These are phyloP conservation scores for Pectinophora gossypiella DNA, from an alignment of 1,140 invertebrate genomes.

Conservation along the genomic window DNA sequence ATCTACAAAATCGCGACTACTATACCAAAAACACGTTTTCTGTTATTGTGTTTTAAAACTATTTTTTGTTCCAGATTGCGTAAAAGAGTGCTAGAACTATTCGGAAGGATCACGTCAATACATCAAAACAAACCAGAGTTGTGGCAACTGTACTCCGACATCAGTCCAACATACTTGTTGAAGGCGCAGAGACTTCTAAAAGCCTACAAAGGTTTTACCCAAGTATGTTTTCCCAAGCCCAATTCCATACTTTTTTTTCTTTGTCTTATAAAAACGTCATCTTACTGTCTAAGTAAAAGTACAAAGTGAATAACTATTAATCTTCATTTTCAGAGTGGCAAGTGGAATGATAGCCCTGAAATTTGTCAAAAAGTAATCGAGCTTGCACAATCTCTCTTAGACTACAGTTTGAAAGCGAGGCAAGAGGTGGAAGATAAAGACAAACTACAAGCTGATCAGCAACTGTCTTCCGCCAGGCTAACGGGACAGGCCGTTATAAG, in stretches of 20 bases:
- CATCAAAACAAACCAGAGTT: slow-evolving; percentile 82
- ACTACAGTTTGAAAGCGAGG: slow-evolving; percentile 52
- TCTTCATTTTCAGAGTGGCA: slow-evolving; percentile 61
- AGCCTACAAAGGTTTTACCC: slow-evolving; percentile 78
- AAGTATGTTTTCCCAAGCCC: slow-evolving; percentile 51
- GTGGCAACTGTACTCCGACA: slow-evolving; percentile 87
- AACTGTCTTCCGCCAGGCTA: slow-evolving; percentile 78
- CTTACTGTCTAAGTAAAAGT: too few relatives aligned
- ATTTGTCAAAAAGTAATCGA: slow-evolving; percentile 66
- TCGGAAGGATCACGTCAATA: slow-evolving; percentile 86
- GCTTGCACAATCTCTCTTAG: slow-evolving; percentile 43
- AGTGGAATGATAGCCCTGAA: slow-evolving; percentile 78
- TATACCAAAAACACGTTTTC: too few relatives aligned
- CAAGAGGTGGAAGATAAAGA: slow-evolving; percentile 75
- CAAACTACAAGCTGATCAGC: slow-evolving; percentile 74
- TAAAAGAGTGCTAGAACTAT: slow-evolving; percentile 83
- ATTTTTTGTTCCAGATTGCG: slow-evolving; percentile 56
- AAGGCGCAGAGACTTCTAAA: slow-evolving; percentile 79
- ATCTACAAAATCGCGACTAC: too few relatives aligned
- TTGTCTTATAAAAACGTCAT: too few relatives aligned
- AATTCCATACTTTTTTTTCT: too few relatives aligned
- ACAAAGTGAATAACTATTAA: too few relatives aligned
- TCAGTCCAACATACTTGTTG: slow-evolving; percentile 79
- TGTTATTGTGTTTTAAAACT: too few relatives aligned
- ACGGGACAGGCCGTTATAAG: slow-evolving; percentile 75